These are phyloP conservation scores for Zaprionus vittiger DNA, from an alignment of 1,140 invertebrate genomes.

Conservation along the genomic window DNA sequence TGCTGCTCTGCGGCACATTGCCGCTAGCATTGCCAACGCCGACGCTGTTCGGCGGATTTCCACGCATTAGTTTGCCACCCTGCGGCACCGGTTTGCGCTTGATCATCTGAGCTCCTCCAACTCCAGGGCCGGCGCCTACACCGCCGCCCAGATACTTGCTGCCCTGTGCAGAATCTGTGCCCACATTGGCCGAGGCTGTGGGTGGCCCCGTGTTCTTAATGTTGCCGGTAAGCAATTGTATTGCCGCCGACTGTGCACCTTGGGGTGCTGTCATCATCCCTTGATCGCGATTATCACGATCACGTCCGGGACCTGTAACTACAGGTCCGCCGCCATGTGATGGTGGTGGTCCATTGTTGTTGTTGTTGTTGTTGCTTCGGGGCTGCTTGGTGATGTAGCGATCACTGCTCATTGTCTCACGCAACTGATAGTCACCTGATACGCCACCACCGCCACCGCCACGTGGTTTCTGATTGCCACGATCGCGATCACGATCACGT, in stretches of 20 bases:
- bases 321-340: slow-evolving; percentile 50
- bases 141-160: slow-evolving; percentile 67
- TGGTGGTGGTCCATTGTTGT: slow-evolving; percentile 72
- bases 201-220: slow-evolving; percentile 62
- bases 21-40: slow-evolving; percentile 38
- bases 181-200: slow-evolving; percentile 44
- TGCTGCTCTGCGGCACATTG: slow-evolving; percentile 58
- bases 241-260: slow-evolving; percentile 63
- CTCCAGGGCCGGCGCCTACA: slow-evolving; percentile 36
- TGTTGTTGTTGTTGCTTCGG: slow-evolving; percentile 49
- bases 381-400: slow-evolving; percentile 80
- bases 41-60: slow-evolving; percentile 63
- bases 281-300: slow-evolving; percentile 61
- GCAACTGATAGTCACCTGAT: slow-evolving; percentile 61
- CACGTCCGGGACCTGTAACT: slow-evolving; percentile 17
- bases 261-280: slow-evolving; percentile 62
- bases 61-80: slow-evolving; percentile 70
- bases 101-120: slow-evolving; percentile 65
- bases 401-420: slow-evolving; percentile 78
- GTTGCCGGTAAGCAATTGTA: slow-evolving; percentile 61
- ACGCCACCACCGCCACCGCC: slow-evolving; percentile 39
- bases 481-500: slow-evolving; percentile 71
- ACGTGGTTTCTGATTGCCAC: slow-evolving; percentile 62
- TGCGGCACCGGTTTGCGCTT: slow-evolving; percentile 75
- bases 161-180: slow-evolving; percentile 50